Evolutionary conservation across 2,888 invertebrate species (phyloP), one percentile per base, ranked within the genome.

Genomic region (Sclerodermus sp.): DNA sequence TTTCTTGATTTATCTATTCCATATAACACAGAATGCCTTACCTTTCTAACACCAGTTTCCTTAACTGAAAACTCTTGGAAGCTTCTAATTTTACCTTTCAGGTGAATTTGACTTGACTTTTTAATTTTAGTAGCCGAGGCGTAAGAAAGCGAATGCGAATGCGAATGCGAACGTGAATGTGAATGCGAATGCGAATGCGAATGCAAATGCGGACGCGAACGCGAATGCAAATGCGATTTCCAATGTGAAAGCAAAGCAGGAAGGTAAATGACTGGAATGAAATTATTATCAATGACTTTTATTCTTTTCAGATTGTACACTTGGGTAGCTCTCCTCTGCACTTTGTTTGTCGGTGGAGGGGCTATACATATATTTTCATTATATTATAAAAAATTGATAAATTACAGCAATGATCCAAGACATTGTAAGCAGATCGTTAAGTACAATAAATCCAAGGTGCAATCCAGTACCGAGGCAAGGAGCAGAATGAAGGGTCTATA

Each of bases 21-120:
- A 0, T 92, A 92, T 57, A 88, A 87, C n/a, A 85, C 88, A 0
- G 89, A 91, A 70, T 93, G 92, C 67, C 82, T 91, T 65, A 92
- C 92, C 1, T 93, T 93, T 68, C 74, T 93, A 14, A 91, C 92
- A 0, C 91, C 91, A 0, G 91, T 91, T 77, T 86, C 91, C 0
- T 79, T 88, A 14, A 85, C 85, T 1, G 90, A 92, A 70, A 91
- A 90, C 66, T 89, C 91, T 1, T 92, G 92, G 92, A 88, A 88
- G 74, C 89, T 91, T 0, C 80, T 93, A 6, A 87, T 91, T 66
- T 79, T 89, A 59, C 92, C 92, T 1, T 91, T 92, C 68, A 87
- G 84, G 90, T 88, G 80, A 77, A n/a, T 34, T 23, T 23, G 8
- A 23, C 8, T 23, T 23, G n/a, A n/a, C n/a, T n/a, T n/a, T n/a